Conservation (phyloP, 2,888 invertebrate species). For the Abrostola tripartita region DNA sequence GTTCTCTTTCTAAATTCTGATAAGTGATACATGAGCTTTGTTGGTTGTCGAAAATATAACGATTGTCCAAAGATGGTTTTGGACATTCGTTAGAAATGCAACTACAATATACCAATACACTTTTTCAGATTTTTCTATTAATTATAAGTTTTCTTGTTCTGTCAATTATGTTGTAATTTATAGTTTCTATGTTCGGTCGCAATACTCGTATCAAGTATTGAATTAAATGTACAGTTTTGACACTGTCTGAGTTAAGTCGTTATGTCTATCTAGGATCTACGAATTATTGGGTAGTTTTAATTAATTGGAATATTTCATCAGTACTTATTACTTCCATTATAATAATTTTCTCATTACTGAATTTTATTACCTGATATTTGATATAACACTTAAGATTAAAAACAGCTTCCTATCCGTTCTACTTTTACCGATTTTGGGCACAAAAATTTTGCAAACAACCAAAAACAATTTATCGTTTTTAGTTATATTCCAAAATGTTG, state of each 20-base stretch:
- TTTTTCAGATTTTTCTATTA: not conserved
- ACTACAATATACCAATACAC: too few species aligned
- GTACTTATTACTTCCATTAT: not conserved
- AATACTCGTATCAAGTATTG: constrained; percentile 3
- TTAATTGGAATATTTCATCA: not conserved
- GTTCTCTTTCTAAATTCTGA: not conserved
- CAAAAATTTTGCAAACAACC: too few species aligned
- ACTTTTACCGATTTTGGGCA: not conserved
- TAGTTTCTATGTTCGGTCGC: constrained; percentile 18
- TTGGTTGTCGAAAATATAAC: too few species aligned
- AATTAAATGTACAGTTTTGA: not conserved
- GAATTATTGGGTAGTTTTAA: not conserved
- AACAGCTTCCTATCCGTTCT: not conserved
- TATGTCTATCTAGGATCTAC: not conserved
- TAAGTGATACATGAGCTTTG: too few species aligned
- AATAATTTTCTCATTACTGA: too few species aligned
- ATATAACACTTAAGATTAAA: not conserved
- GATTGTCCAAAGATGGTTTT: too few species aligned
- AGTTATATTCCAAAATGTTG: too few species aligned
- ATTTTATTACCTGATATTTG: not conserved
- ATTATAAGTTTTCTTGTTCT: not conserved
- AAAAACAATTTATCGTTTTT: too few species aligned
- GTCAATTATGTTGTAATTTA: constrained; percentile 26
- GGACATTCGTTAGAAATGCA: too few species aligned
- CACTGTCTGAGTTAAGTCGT: not conserved